Evolutionary conservation across 2,113 vertebrate genomes (phyloP).

Genomic region (Spea bombifrons): DNA sequence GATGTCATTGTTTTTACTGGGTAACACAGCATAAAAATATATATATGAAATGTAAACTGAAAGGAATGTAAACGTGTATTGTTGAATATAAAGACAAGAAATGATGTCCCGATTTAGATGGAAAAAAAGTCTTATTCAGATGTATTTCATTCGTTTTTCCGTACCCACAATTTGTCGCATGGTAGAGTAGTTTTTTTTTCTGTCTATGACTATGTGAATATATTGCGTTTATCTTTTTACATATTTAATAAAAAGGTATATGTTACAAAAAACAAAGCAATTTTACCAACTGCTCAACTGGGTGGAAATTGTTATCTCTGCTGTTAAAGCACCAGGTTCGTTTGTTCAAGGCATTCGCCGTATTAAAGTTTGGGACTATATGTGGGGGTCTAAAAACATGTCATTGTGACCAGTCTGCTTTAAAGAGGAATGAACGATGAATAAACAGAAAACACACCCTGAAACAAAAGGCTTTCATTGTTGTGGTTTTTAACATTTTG

Average conservation of each 20-base stretch:
- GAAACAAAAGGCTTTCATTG: too few relatives aligned
- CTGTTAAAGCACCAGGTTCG: constrained; percentile 26
- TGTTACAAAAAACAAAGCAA: constrained; percentile 66
- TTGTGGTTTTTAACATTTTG: too few relatives aligned
- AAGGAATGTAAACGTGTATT: constrained; percentile 99
- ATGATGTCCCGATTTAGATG: constrained; percentile 69
- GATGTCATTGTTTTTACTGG: constrained; percentile 84
- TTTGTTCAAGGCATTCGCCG: constrained; percentile 28
- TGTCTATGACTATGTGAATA: constrained; percentile 90
- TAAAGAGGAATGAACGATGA: not conserved
- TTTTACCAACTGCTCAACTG: not conserved
- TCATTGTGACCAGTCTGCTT: not conserved
- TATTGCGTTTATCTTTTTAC: constrained; percentile 96
- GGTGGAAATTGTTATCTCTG: constrained; percentile 21
- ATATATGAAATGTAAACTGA: constrained; percentile 96
- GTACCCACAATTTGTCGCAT: constrained; percentile 92
- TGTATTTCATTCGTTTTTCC: constrained; percentile 85
- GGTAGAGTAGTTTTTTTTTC: constrained; percentile 88
- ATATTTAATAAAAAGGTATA: constrained; percentile 95
- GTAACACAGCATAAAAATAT: constrained; percentile 82
- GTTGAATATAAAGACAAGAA: constrained; percentile 94
- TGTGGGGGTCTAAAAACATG: not conserved
- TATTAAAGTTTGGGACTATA: not conserved
- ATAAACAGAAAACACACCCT: too few relatives aligned
- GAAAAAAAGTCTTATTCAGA: constrained; percentile 79